Base-by-base conservation (phyloP, 2,888 invertebrate genomes). In the Lasioglossum villosulum region DNA sequence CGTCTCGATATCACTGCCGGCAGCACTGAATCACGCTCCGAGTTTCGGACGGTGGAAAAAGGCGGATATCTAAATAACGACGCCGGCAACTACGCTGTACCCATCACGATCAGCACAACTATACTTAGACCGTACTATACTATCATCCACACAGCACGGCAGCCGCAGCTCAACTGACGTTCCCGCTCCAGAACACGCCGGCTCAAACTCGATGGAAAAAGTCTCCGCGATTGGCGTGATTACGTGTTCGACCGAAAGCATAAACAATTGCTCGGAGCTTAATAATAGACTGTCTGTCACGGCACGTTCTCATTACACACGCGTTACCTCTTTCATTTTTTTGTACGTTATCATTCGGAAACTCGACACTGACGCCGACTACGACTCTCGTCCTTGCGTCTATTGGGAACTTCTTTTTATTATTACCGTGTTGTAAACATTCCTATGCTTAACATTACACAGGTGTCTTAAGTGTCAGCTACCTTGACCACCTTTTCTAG, bases 91-190 rank as follows among this genome's bases (percentile, higher is more conserved):
- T 52, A 52, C 52, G n/a, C n/a, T 23, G 52, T 52, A 52, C 52
- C 52, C 23, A n/a, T 52, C 10, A 52, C 52, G 52, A n/a, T n/a
- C 23, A 52, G 23, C 52, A 48, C 16, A 23, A 52, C 48, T 52
- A 52, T 52, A 52, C 48, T 52, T 8, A 8, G 2, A 52, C 23
- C 10, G 8, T 52, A 52, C 52, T 63, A 14, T 30, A 14, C 30
- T 30, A 23, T 78, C 87, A 10, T 78, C 87, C 71, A 59, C 77
- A 66, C 85, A n/a, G 78, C n/a, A 37, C 84, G 72, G 37, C 75
- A 83, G 83, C 80, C 79, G 79, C 23, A 30, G 75, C 81, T 74
- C 48, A 59, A 89, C 89, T 86, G 89, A 89, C 77, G 59, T 72
- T 66, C 71, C 56, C 59, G 63, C 71, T 68, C 66, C 72, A 71